Conservation (phyloP, 2,797 vertebrate genomes). For the Aphelocoma californica region DNA sequence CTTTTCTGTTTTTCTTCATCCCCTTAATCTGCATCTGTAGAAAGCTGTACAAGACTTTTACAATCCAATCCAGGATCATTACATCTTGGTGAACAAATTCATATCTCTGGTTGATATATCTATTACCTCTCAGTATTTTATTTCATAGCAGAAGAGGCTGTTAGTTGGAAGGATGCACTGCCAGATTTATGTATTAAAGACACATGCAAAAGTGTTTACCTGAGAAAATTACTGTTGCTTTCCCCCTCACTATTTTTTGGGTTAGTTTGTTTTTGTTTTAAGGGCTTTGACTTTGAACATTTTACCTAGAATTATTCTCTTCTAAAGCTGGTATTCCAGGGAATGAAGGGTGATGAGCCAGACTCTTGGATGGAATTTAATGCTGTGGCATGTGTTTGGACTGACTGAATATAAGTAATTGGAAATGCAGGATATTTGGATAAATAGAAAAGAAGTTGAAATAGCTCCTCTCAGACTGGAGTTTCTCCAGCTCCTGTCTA, state of each 20-base stretch:
- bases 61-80: neutral
- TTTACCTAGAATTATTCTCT: neutral
- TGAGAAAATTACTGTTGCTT: neutral
- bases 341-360: neutral
- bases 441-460: constrained; percentile 5
- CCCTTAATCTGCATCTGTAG: neutral
- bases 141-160: neutral
- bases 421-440: neutral
- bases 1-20: neutral
- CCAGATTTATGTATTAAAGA: neutral
- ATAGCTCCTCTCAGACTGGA: neutral
- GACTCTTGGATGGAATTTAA: neutral
- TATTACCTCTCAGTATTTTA: neutral
- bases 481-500: neutral
- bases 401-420: neutral
- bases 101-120: neutral
- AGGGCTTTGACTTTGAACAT: neutral
- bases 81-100: neutral
- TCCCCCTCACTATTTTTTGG: neutral
- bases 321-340: neutral
- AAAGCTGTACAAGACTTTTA: neutral
- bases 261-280: neutral
- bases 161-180: neutral
- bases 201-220: neutral
- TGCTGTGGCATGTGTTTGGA: neutral